These are phyloP conservation scores for Bolinopsis microptera DNA, from an alignment of 37 sponge, comb jelly and placozoan species.

Conservation along the genomic window DNA sequence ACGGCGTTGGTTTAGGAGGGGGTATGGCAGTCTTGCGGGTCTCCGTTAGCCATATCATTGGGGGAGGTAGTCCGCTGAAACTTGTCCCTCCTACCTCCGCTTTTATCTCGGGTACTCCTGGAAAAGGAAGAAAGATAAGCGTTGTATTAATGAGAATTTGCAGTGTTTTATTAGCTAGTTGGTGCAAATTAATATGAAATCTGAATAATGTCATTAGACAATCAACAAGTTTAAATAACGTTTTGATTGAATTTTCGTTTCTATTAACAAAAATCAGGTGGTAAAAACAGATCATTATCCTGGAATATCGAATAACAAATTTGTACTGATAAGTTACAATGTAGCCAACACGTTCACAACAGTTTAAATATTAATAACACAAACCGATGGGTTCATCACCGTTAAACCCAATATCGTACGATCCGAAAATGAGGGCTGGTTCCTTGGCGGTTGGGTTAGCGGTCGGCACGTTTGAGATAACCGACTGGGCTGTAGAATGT, in stretches of 20 bases:
- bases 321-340: no score
- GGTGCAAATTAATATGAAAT: no score
- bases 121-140: not conserved
- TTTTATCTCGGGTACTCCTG: slow-evolving; percentile 58
- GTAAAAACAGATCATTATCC: no score
- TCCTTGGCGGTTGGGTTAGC: slow-evolving; percentile 36
- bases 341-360: no score
- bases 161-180: no score
- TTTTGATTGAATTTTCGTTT: no score
- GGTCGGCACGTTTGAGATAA: not conserved
- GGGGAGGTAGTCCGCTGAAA: slow-evolving; percentile 56
- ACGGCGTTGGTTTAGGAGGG: slow-evolving; percentile 40
- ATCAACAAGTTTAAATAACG: no score
- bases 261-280: no score
- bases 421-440: slow-evolving; percentile 61
- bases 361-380: no score
- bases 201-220: no score
- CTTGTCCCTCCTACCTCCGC: slow-evolving; percentile 41
- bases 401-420: slow-evolving; percentile 34
- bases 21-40: slow-evolving; percentile 47
- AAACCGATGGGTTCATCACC: slow-evolving; percentile 33
- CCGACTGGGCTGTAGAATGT: slow-evolving; percentile 49
- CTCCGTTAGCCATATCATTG: slow-evolving; percentile 59
- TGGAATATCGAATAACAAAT: no score
- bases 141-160: not conserved